phyloP scores from a whole-genome alignment of 1,140 invertebrate species.

The Pollicipes pollicipes region DNA sequence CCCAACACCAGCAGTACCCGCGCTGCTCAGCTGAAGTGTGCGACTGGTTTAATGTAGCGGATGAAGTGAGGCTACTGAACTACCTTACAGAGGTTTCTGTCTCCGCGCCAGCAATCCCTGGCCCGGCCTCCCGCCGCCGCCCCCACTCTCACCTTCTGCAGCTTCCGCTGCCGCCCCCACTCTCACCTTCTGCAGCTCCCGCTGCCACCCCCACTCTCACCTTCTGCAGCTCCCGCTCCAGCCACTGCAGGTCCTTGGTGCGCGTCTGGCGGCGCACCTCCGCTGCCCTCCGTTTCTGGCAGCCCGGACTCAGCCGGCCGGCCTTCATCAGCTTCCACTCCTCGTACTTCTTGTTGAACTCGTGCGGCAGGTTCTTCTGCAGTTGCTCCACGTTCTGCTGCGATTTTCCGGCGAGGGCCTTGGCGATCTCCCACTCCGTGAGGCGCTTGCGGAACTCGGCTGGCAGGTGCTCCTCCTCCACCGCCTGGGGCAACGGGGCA shows the following conservation, averaged over 20 bases:
- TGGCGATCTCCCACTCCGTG: conserved; percentile 19
- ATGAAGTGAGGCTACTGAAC: too few relatives aligned
- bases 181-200: conserved; percentile 35
- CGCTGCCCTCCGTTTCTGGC: conserved; percentile 17
- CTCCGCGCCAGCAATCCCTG: too few relatives aligned
- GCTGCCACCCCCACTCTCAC: too few relatives aligned
- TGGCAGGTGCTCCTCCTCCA: conserved; percentile 18
- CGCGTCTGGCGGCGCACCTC: conserved; percentile 22
- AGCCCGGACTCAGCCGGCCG: conserved; percentile 32
- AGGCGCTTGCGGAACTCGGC: conserved; percentile 19
- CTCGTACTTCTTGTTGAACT: conserved; percentile 31
- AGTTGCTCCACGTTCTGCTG: conserved; percentile 27
- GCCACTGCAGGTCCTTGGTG: conserved; percentile 36
- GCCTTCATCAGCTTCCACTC: conserved; percentile 29
- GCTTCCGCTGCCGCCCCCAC: too few relatives aligned
- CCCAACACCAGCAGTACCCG: too few relatives aligned
- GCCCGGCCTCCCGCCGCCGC: too few relatives aligned
- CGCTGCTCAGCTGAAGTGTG: too few relatives aligned
- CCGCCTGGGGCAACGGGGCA: conserved; percentile 6
- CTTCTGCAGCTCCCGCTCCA: conserved; percentile 40
- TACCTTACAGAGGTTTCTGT: too few relatives aligned
- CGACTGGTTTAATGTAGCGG: too few relatives aligned
- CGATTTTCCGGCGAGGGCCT: conserved; percentile 16
- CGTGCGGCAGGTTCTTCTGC: conserved; percentile 29
- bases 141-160: too few relatives aligned